These are phyloP conservation scores for Sebastiscus albofasciatus DNA, from an alignment of 2,797 vertebrate genomes.

Conservation along the genomic window DNA sequence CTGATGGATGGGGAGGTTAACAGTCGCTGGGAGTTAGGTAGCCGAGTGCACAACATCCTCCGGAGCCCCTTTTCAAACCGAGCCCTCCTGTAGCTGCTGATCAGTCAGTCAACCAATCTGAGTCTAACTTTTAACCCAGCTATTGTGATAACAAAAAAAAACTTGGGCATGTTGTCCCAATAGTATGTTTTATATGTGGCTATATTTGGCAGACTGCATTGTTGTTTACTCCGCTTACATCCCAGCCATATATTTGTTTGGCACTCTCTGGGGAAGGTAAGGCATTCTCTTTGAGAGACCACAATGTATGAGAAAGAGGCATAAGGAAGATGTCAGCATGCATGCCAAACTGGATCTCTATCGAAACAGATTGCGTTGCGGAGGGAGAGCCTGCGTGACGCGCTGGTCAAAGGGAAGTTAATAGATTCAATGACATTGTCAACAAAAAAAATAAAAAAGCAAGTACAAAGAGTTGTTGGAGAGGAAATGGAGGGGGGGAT, in stretches of 20 bases:
- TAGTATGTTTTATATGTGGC: conserved; percentile 16
- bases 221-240: conserved; percentile 27
- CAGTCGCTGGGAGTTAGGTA: conserved; percentile 55
- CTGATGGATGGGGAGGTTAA: conserved; percentile 76
- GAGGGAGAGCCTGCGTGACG: not conserved
- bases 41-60: conserved; percentile 45
- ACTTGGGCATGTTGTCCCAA: not conserved
- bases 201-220: conserved; percentile 7
- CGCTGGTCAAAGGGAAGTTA: conserved; percentile 42
- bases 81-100: conserved; percentile 33
- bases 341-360: not conserved
- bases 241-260: not conserved
- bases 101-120: conserved; percentile 39
- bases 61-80: conserved; percentile 40
- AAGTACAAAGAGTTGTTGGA: conserved; percentile 11
- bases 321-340: not conserved
- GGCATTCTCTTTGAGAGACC: conserved; percentile 25
- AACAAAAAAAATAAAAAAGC: conserved; percentile 14
- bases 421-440: conserved; percentile 53
- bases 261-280: conserved; percentile 17
- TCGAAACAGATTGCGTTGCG: conserved; percentile 7
- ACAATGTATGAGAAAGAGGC: conserved; percentile 23
- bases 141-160: conserved; percentile 18
- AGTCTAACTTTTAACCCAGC: conserved; percentile 24
- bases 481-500: not conserved